Percentiles rank a stretch among this genome's conserved stretches.
phyloP scores from a whole-genome alignment of 2,888 invertebrate genomes.

The Sarcophaga variegata region DNA sequence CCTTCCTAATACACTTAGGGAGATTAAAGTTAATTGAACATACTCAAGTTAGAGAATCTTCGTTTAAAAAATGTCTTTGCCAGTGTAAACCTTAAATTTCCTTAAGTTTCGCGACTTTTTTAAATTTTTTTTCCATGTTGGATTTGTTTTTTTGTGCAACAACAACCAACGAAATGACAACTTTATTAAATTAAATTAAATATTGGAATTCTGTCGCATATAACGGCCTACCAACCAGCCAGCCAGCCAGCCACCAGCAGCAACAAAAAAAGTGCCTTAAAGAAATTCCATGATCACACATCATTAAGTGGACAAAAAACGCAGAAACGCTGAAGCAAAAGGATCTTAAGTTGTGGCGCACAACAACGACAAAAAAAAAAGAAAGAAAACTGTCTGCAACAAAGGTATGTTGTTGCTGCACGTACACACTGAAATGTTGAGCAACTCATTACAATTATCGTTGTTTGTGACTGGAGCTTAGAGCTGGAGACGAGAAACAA shows the following conservation, averaged over 20 bases:
- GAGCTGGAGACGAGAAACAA: background rate
- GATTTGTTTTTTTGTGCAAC: slow-evolving; percentile 24
- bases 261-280: slow-evolving; percentile 61
- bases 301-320: slow-evolving; percentile 71
- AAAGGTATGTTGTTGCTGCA: slow-evolving; percentile 5
- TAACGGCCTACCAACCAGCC: slow-evolving; percentile 15
- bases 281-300: slow-evolving; percentile 74
- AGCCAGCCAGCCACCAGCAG: background rate
- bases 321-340: slow-evolving; percentile 28
- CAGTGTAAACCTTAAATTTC: too few species aligned
- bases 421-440: slow-evolving; percentile 46
- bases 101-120: too few species aligned
- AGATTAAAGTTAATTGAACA: too few species aligned
- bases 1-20: too few species aligned
- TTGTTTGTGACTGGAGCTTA: background rate
- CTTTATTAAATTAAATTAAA: slow-evolving; percentile 72
- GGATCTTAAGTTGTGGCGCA: slow-evolving; percentile 13
- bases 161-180: slow-evolving; percentile 62
- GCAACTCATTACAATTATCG: slow-evolving; percentile 70
- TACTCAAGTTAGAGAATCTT: too few species aligned
- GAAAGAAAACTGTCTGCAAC: slow-evolving; percentile 52
- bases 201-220: slow-evolving; percentile 68
- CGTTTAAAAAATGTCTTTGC: too few species aligned
- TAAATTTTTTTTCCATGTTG: too few species aligned
- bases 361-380: background rate